Evolutionary conservation across 2,113 vertebrate species (phyloP), one percentile per base, ranked within the genome.

Genomic region (Embiotoca jacksoni): DNA sequence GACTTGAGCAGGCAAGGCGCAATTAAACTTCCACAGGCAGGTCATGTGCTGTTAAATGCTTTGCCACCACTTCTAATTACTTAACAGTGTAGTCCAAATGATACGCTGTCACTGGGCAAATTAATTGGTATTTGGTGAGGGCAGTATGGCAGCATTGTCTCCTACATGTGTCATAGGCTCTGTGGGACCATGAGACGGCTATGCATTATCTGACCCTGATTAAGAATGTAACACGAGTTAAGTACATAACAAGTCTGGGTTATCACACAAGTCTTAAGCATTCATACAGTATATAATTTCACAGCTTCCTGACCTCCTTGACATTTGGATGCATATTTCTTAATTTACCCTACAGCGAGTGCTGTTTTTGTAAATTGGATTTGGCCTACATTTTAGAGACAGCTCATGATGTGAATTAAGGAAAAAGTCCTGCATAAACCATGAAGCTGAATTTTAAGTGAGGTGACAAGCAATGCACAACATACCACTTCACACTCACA

Each of bases 21-120:
- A 95, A 94, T 95, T 95, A 94, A 92, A 92, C 92, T 90, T 76
- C 78, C 83, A 86, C 87, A 83, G 77, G 66, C 81, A 65, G 92
- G 92, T 91, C 90, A 88, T 81, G 88, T 90, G 85, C 83, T 78
- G 87, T 88, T 92, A 93, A 93, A 94, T 41, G 89, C 88, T 90
- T 86, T 83, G 60, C 87, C 77, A 84, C 88, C 72, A 82, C 84
- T 88, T 87, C 88, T 92, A 89, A 90, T 92, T 92, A 91, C 84
- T 90, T 89, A 91, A 87, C 80, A 80, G 83, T 74, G 82, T 65
- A 62, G 81, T 85, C 89, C 83, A 88, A 92, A 91, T 88, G 79
- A 92, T 87, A 85, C 54, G 77, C 82, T 91, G 86, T 90, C 87
- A 88, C 77, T 76, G 69, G 75, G 58, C 72, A 85, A 87, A 89